Conservation (phyloP, 2,888 invertebrate species). For the Himalopsyche japonica region DNA sequence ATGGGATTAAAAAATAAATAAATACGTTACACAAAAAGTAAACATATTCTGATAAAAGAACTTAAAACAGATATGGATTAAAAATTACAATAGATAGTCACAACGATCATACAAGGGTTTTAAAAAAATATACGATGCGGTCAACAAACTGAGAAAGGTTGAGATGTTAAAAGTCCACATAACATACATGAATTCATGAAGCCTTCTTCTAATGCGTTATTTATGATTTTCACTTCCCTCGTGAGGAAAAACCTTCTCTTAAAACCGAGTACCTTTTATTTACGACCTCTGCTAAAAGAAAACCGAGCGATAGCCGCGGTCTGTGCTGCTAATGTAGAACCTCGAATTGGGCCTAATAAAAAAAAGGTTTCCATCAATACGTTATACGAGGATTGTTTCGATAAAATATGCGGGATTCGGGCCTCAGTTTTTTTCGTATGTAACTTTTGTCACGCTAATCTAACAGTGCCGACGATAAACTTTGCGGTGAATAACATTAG, state of each 20-base stretch:
- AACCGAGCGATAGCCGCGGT: neutral
- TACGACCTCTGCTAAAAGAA: neutral
- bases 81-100: neutral
- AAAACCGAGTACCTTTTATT: neutral
- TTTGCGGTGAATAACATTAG: neutral
- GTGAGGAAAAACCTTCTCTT: neutral
- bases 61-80: neutral
- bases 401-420: slow-evolving; percentile 25
- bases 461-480: neutral
- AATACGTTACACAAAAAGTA: no score
- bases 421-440: slow-evolving; percentile 2
- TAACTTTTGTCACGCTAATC: neutral
- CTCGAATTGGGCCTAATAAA: neutral
- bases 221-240: neutral
- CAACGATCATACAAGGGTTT: neutral
- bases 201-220: neutral
- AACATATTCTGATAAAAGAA: no score
- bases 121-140: neutral
- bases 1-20: no score
- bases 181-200: neutral
- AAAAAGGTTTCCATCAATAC: slow-evolving; percentile 31
- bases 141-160: neutral
- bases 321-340: neutral
- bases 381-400: slow-evolving; percentile 16
- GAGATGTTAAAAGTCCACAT: neutral